These are phyloP conservation scores for Neosilurus mollespiculum DNA, from an alignment of 2,797 vertebrate species.

Conservation along the genomic window DNA sequence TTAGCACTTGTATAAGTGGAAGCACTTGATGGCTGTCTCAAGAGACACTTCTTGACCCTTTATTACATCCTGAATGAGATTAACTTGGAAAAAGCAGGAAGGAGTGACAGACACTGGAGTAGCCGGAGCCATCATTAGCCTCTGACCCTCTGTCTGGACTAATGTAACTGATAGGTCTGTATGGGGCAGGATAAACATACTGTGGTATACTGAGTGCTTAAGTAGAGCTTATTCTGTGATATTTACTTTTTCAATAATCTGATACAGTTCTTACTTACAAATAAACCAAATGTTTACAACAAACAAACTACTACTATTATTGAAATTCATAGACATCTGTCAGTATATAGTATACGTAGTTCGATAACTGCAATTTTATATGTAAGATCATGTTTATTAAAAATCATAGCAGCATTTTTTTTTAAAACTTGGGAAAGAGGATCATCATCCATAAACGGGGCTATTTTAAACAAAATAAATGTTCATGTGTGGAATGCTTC, in stretches of 20 bases:
- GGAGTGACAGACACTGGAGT: slow-evolving; percentile 12
- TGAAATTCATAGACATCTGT: background rate
- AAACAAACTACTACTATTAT: background rate
- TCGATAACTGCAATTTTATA: background rate
- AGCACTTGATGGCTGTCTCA: slow-evolving; percentile 45
- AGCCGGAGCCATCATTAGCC: slow-evolving; percentile 15
- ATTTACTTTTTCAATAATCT: slow-evolving; percentile 3
- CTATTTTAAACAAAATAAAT: background rate
- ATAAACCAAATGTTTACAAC: background rate
- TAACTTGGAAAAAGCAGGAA: slow-evolving; percentile 37
- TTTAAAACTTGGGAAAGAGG: slow-evolving; percentile 5
- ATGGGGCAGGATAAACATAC: slow-evolving; percentile 11
- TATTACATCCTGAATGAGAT: slow-evolving; percentile 53
- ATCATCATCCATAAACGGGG: background rate
- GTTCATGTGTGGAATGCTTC: slow-evolving; percentile 1
- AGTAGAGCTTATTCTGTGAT: background rate
- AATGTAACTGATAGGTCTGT: slow-evolving; percentile 33
- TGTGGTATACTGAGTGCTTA: background rate
- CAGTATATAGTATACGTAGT: background rate
- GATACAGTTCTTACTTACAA: background rate
- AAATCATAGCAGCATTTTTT: background rate
- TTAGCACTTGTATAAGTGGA: slow-evolving; percentile 46
- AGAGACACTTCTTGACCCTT: slow-evolving; percentile 45
- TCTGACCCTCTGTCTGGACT: slow-evolving; percentile 48
- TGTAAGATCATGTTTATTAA: background rate